These are phyloP conservation scores for Anguilla rostrata DNA, from an alignment of 2,113 vertebrate species.

Conservation along the genomic window DNA sequence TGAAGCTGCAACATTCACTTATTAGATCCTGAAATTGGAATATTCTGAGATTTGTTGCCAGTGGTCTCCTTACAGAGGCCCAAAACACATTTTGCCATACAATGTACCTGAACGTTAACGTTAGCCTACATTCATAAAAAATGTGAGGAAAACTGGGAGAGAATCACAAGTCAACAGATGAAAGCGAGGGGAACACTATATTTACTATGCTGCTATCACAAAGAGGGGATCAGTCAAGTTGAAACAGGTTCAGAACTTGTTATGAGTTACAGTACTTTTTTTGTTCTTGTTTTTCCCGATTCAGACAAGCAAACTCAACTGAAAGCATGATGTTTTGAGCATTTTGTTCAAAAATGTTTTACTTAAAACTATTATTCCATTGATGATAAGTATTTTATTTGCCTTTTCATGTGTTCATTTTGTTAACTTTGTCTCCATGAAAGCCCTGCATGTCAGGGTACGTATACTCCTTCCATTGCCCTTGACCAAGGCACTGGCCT, in stretches of 20 bases:
- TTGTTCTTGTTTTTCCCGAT: background rate
- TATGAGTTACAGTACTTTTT: background rate
- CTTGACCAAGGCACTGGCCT: too few species aligned
- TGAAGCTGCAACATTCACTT: background rate
- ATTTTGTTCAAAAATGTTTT: background rate
- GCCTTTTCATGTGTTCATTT: background rate
- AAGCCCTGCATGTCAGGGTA: too few species aligned
- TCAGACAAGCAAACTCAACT: background rate
- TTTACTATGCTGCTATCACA: background rate
- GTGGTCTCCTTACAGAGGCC: background rate
- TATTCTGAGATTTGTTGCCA: background rate
- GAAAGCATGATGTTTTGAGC: background rate
- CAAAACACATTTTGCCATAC: background rate
- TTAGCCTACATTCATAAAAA: background rate
- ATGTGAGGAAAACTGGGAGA: background rate
- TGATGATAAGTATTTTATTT: background rate
- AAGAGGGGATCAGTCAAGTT: background rate
- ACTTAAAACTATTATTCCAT: background rate
- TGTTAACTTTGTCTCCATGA: background rate
- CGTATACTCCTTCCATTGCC: too few species aligned
- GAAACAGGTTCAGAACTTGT: background rate
- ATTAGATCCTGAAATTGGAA: background rate
- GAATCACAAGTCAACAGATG: background rate
- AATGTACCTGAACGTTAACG: too few species aligned
- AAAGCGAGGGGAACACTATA: background rate